Percentiles rank a stretch among this genome's conserved stretches.
phyloP scores from a whole-genome alignment of 2,113 vertebrate genomes.

The Xyliphius kryptos region DNA sequence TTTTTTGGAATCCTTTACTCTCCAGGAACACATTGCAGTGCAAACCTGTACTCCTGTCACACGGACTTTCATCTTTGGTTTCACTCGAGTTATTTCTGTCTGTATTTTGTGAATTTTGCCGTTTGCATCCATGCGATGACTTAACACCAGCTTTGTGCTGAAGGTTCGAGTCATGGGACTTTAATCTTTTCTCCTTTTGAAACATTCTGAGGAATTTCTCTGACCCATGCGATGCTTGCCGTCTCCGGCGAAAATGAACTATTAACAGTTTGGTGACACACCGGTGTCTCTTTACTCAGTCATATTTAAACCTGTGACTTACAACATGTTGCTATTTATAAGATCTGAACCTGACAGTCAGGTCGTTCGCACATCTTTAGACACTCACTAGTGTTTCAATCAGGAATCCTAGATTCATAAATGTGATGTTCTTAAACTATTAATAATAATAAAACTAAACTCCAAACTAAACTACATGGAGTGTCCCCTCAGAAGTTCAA shows the following conservation, averaged over 20 bases:
- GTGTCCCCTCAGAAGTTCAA: no score
- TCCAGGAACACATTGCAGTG: conserved; percentile 12
- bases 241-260: conserved; percentile 47
- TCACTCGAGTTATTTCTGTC: neutral
- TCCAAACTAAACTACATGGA: no score
- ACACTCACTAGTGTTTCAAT: no score
- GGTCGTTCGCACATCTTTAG: no score
- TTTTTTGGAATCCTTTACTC: no score
- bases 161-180: conserved; percentile 16
- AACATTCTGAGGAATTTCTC: conserved; percentile 60
- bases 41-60: neutral
- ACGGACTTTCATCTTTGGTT: conserved; percentile 8
- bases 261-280: conserved; percentile 61
- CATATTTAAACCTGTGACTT: conserved; percentile 56
- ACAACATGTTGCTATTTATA: conserved; percentile 45
- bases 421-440: no score
- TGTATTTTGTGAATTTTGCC: conserved; percentile 1
- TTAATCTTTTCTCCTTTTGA: conserved; percentile 41
- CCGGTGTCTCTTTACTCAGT: conserved; percentile 47
- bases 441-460: no score
- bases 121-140: no score
- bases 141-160: no score
- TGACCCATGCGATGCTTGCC: conserved; percentile 37
- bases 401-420: no score
- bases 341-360: no score